Evolutionary conservation across 2,797 vertebrate species (phyloP).

Genomic region (Ptychobarbus kaznakovi): DNA sequence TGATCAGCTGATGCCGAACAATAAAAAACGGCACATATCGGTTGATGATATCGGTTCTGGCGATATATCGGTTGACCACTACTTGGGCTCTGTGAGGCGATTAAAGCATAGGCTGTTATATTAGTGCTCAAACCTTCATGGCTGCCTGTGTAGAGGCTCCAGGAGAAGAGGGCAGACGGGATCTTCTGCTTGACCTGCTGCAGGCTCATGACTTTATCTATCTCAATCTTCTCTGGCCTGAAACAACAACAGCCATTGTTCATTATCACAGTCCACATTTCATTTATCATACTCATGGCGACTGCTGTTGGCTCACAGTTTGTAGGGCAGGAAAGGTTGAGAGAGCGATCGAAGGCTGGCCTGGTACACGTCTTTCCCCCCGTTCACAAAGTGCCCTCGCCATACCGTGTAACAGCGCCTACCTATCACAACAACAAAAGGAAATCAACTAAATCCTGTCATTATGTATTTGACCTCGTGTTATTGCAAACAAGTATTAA

Average conservation of each 20-base stretch:
- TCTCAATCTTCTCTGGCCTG: slow-evolving; percentile 90
- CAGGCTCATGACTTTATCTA: slow-evolving; percentile 83
- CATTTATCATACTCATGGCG: not conserved
- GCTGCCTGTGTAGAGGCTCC: slow-evolving; percentile 82
- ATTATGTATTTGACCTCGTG: not conserved
- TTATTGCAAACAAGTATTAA: not conserved
- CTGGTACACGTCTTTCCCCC: slow-evolving; percentile 81
- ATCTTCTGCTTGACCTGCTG: slow-evolving; percentile 83
- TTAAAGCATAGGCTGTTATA: not conserved
- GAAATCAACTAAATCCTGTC: not conserved
- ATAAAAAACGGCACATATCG: not conserved
- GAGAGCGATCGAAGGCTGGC: slow-evolving; percentile 83
- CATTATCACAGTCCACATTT: not conserved
- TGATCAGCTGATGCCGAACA: not conserved
- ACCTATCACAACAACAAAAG: slow-evolving; percentile 72
- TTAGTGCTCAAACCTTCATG: slow-evolving; percentile 85
- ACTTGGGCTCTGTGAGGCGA: not conserved
- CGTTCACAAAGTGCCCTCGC: slow-evolving; percentile 90
- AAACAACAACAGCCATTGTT: slow-evolving; percentile 15
- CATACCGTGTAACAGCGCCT: slow-evolving; percentile 84
- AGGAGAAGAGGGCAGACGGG: slow-evolving; percentile 80
- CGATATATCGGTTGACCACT: not conserved
- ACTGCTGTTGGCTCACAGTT: slow-evolving; percentile 83
- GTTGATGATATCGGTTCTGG: not conserved
- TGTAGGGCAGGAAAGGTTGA: slow-evolving; percentile 85